Conservation (phyloP, 2,797 vertebrate genomes). For the Tokudaia tokunoshimensis region DNA sequence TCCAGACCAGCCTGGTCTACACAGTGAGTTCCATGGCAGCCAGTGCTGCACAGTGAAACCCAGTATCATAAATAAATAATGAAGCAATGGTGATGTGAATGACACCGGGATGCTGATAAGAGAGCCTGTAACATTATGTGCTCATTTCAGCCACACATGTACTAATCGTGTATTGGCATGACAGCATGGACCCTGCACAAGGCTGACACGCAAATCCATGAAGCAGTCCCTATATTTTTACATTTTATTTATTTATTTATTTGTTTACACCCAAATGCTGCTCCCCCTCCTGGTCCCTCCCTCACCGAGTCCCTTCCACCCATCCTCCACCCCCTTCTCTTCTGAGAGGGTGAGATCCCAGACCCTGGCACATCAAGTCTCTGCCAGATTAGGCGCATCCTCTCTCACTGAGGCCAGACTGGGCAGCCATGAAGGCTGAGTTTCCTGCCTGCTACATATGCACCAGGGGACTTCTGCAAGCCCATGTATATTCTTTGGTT, state of each 20-base stretch:
- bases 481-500: background rate
- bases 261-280: background rate
- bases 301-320: background rate
- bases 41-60: background rate
- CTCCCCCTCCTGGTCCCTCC: background rate
- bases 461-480: background rate
- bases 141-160: background rate
- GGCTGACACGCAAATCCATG: background rate
- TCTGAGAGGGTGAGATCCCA: background rate
- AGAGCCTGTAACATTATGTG: no score
- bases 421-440: background rate
- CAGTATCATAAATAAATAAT: background rate
- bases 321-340: background rate
- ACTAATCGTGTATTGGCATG: no score
- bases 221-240: background rate
- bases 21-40: background rate
- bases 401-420: background rate
- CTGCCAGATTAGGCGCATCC: background rate
- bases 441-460: background rate
- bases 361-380: background rate
- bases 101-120: no score
- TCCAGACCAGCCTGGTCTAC: background rate
- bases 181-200: no score
- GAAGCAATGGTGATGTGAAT: background rate
- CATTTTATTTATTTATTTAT: background rate